Base-by-base conservation (phyloP, 2,797 vertebrate genomes). In the Passerculus sandwichensis region DNA sequence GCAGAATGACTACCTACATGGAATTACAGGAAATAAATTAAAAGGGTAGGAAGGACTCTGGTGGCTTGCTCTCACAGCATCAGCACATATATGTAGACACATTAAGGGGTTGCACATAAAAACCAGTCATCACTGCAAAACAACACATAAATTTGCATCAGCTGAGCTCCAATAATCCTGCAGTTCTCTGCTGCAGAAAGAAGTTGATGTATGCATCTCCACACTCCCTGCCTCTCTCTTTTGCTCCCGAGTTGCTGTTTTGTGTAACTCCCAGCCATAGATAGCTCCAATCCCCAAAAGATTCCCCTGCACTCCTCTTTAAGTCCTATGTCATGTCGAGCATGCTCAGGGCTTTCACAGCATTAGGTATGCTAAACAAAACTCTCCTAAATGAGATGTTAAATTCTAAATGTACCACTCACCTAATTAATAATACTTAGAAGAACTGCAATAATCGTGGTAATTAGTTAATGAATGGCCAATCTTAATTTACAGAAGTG, bases 381-480 rank as follows among this genome's bases (percentile, higher is more conserved):
- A 79, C 14, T 51, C 75, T 77, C 81, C 51, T 65, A 34, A 85
- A 0, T 13, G 56, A 92, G 44, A 44, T 45, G 40, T 70, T 56
- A 62, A 85, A 91, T 42, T 61, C 45, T 77, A 80, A 92, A 88
- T 71, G 48, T 66, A 84, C n/a, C 53, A n/a, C 30, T 92, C 40
- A 44, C 34, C 32, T 72, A 77, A 88, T 72, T 85, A 65, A 38
- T 91, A 79, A 70, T 73, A 69, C 60, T 70, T 90, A 81, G 45
- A 51, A 90, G 48, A 79, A 32, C 20, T 65, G 38, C 59, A 85
- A 34, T 67, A 85, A 65, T 61, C 1, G 0, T 44, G 22, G 22
- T 66, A 91, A 91, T 81, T 92, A 83, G 36, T 53, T 82, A 91
- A 79, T 79, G 40, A 96, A 65, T 34, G 9, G 19, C 38, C 82